Percentiles rank a stretch among this genome's conserved stretches.
Evolutionary conservation across 1,140 invertebrate species (phyloP).

Genomic region (Pogonus chalceus): DNA sequence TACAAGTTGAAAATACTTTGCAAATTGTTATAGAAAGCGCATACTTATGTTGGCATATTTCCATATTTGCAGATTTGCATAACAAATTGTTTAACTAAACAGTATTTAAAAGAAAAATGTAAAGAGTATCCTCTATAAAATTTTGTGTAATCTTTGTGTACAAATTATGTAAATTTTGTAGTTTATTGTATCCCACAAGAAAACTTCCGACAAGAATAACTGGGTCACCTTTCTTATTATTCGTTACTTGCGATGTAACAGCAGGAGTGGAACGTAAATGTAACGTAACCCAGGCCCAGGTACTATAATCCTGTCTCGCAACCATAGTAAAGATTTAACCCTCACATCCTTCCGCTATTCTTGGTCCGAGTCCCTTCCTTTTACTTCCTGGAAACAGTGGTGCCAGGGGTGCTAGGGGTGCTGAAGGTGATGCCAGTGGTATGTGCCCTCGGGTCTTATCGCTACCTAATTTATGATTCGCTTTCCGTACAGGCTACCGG

Average conservation of each 20-base stretch:
- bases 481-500: no score
- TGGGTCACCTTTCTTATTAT: background rate
- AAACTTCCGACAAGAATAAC: background rate
- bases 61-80: no score
- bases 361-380: background rate
- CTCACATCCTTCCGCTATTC: constrained; percentile 1
- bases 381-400: background rate
- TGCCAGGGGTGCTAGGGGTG: no score
- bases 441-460: background rate
- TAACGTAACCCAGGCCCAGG: no score
- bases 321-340: constrained; percentile 2
- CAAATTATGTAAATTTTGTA: background rate
- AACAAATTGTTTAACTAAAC: no score
- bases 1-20: no score
- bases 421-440: no score
- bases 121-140: background rate
- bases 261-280: no score
- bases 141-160: background rate
- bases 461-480: constrained; percentile 4
- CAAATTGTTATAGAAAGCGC: no score
- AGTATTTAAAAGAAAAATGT: no score
- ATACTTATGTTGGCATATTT: no score
- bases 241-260: background rate
- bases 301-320: no score
- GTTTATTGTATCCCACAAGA: background rate